These are phyloP conservation scores for Alitta virens DNA, from an alignment of 2,888 invertebrate genomes.

Conservation along the genomic window DNA sequence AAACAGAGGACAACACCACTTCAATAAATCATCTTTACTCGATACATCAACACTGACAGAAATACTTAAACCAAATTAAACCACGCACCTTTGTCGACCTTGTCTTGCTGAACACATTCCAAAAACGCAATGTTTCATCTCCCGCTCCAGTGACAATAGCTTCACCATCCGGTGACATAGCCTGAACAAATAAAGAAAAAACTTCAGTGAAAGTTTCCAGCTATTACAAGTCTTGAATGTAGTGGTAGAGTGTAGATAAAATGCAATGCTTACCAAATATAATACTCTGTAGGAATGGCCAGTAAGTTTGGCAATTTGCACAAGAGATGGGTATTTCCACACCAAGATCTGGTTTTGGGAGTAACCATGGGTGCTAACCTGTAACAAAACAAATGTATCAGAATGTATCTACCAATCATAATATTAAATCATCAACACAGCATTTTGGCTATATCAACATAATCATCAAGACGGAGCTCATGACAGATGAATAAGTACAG, in stretches of 20 bases:
- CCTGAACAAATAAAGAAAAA: slow-evolving; percentile 19
- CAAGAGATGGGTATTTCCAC: slow-evolving; percentile 95
- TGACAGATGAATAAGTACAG: no score
- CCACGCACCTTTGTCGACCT: slow-evolving; percentile 65
- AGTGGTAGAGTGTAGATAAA: no score
- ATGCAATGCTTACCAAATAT: slow-evolving; percentile 29
- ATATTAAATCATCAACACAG: not conserved
- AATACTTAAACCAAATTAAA: no score
- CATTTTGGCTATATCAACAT: no score
- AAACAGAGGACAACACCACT: not conserved
- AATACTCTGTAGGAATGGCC: slow-evolving; percentile 56
- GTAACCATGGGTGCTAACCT: slow-evolving; percentile 85
- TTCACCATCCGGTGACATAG: slow-evolving; percentile 85
- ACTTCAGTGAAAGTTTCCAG: no score
- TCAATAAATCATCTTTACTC: not conserved
- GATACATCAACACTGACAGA: no score
- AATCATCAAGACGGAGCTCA: no score
- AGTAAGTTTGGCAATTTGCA: slow-evolving; percentile 65
- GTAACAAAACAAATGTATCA: not conserved
- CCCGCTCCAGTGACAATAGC: slow-evolving; percentile 93
- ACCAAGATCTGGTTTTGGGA: slow-evolving; percentile 92
- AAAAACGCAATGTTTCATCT: slow-evolving; percentile 91
- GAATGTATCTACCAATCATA: not conserved
- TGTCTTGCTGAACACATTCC: slow-evolving; percentile 98
- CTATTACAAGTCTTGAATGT: no score